Evolutionary conservation across 1,140 invertebrate species (phyloP).

Genomic region (Contarinia nasturtii): DNA sequence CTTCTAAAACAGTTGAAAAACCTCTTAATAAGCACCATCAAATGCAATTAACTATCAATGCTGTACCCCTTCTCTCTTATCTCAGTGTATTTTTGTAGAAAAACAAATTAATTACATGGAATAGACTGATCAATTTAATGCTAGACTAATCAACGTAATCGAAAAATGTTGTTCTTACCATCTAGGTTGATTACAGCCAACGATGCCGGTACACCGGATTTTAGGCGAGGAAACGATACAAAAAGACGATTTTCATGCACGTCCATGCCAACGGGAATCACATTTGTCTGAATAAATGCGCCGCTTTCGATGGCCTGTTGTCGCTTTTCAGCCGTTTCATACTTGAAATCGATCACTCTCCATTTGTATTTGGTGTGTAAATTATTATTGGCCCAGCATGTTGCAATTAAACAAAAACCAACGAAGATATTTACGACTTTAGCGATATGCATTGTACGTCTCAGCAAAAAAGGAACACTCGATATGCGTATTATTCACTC

Average conservation of each 20-base stretch:
- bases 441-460: not conserved
- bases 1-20: no score
- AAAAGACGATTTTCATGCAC: conserved; percentile 41
- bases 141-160: not conserved
- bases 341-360: conserved; percentile 50
- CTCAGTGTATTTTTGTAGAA: no score
- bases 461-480: not conserved
- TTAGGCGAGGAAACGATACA: conserved; percentile 53
- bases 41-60: no score
- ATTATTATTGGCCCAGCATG: conserved; percentile 30
- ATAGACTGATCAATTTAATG: no score
- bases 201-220: conserved; percentile 46
- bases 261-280: conserved; percentile 48
- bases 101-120: no score
- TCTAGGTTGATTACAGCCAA: conserved; percentile 49
- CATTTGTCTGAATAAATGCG: conserved; percentile 40
- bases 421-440: no score
- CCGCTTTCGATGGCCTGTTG: conserved; percentile 30
- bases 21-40: no score
- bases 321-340: conserved; percentile 29
- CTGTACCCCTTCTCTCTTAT: no score
- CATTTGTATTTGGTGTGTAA: conserved; percentile 45
- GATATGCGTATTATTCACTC: not conserved
- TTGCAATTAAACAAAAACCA: no score
- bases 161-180: no score